Conservation (phyloP, 2,113 vertebrate genomes). For the Ceratotherium simum region DNA sequence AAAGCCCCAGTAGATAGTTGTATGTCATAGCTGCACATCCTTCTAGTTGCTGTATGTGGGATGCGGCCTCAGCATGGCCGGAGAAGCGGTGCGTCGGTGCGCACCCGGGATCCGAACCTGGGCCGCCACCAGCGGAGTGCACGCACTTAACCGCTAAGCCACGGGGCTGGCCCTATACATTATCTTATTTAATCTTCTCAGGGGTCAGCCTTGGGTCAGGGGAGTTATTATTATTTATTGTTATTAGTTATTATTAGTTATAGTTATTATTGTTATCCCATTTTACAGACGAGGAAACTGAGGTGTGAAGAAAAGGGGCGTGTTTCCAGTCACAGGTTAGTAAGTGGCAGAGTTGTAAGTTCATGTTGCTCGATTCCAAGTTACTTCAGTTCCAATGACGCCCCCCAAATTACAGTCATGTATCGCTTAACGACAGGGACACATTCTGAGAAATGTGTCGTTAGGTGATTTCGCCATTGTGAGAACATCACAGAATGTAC, state of each 20-base stretch:
- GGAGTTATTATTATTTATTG: background rate
- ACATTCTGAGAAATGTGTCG: too few species aligned
- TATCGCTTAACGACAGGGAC: too few species aligned
- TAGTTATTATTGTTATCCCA: background rate
- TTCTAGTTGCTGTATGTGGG: too few species aligned
- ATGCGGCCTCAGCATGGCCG: too few species aligned
- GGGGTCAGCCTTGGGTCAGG: background rate
- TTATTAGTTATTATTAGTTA: background rate
- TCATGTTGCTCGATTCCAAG: background rate
- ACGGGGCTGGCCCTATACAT: background rate
- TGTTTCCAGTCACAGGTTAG: background rate
- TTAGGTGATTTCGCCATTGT: too few species aligned
- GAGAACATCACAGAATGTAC: too few species aligned
- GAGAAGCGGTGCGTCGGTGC: too few species aligned
- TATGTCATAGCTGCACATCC: too few species aligned
- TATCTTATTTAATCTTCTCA: background rate
- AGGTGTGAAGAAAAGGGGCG: background rate
- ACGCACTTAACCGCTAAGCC: too few species aligned
- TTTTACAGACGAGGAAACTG: background rate
- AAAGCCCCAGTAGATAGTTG: too few species aligned
- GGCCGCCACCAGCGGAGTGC: too few species aligned
- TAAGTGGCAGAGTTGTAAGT: background rate
- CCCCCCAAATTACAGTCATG: background rate
- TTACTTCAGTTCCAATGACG: background rate
- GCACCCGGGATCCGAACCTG: too few species aligned